Conservation (phyloP, 1,140 invertebrate species). For the Formica selysi region DNA sequence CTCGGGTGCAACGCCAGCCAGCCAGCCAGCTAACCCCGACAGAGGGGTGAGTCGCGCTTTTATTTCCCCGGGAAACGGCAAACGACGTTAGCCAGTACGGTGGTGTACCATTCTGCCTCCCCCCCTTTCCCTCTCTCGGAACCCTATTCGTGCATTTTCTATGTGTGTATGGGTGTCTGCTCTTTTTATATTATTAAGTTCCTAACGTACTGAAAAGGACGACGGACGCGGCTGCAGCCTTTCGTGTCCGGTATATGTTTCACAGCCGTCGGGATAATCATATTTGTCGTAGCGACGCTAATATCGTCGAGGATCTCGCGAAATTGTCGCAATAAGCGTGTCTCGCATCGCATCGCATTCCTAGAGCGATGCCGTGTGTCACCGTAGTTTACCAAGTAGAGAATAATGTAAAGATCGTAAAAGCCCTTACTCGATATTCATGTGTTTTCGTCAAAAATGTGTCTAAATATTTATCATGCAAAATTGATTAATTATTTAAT, state of each 20-base stretch:
- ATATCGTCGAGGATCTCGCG: constrained; percentile 74
- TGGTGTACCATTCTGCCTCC: neutral
- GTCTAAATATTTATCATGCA: neutral
- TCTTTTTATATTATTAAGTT: constrained; percentile 75
- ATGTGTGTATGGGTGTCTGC: neutral
- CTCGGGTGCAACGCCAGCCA: constrained; percentile 32
- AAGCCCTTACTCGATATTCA: too few relatives aligned
- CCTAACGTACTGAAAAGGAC: constrained; percentile 71
- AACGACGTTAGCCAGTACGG: constrained; percentile 39
- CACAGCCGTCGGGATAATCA: constrained; percentile 57
- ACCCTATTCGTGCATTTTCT: neutral
- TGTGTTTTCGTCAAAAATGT: neutral
- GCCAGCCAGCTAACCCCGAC: neutral
- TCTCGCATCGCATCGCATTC: constrained; percentile 55
- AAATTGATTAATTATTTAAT: constrained; percentile 1
- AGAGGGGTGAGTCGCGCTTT: constrained; percentile 48
- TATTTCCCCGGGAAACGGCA: constrained; percentile 63
- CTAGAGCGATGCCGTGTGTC: constrained; percentile 31
- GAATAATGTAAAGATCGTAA: neutral
- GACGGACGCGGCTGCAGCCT: neutral
- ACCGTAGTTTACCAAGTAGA: neutral
- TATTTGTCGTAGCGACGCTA: constrained; percentile 56
- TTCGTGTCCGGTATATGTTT: constrained; percentile 37
- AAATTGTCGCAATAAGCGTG: constrained; percentile 80
- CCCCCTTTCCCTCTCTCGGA: neutral